Evolutionary conservation across 2,888 invertebrate genomes (phyloP), one percentile per base, ranked within the genome.

Genomic region (Plagodis pulveraria): DNA sequence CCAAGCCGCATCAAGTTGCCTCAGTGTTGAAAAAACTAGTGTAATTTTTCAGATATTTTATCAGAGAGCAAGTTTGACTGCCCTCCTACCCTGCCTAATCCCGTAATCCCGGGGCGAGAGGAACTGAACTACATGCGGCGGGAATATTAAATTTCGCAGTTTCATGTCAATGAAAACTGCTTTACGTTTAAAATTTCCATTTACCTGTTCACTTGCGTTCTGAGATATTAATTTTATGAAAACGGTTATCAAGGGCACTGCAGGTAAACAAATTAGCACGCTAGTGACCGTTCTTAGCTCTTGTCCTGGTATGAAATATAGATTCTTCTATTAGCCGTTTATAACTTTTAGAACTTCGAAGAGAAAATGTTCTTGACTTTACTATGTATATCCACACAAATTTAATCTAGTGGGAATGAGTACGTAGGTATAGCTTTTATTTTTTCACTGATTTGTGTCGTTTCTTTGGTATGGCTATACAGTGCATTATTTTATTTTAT

Each of bases 141-240:
- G 63, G 80, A 83, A 86, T 89, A 87, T 88, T 84, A 87, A 85
- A 89, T 86, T 88, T 85, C 74, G 80, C 75, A 80, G 76, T 83
- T 84, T 76, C 80, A 77, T 84, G 85, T 87, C 86, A 80, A 82
- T 74, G 75, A 80, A 81, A 88, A 88, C 79, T 88, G 87, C 78
- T 67, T 36, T 50, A 67, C 75, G 77, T 83, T 81, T 73, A 73
- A 73, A 85, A 86, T 77, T 86, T 86, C 71, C 74, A 80, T 81
- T 83, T 86, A 86, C 86, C 83, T 84, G 78, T 71, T 78, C 80
- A 71, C 72, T 22, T 72, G 73, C 72, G 73, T 67, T 73, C 69
- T 67, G 71, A 76, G 81, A 84, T 86, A 87, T 86, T 87, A 86
- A 85, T 86, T 84, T 87, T 81, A 83, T 81, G 80, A 84, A 86